Percentiles rank a stretch among this genome's conserved stretches.
phyloP scores from a whole-genome alignment of 1,140 invertebrate genomes.

The Papilio machaon region DNA sequence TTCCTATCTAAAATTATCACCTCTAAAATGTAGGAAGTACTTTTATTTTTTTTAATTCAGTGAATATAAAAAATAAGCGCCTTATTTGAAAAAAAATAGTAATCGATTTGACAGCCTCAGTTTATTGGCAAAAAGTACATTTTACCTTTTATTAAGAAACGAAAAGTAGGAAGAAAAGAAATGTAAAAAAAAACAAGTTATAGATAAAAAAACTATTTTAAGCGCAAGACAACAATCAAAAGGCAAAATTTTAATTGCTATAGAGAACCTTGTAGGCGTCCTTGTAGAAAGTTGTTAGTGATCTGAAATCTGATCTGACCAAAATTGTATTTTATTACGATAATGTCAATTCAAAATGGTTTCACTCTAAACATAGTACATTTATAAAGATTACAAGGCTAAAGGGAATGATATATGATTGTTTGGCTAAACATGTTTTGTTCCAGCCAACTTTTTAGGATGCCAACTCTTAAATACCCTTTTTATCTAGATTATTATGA shows the following conservation, averaged over 20 bases:
- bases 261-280: not conserved
- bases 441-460: not conserved
- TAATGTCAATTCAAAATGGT: not conserved
- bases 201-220: too few species aligned
- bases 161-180: too few species aligned
- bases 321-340: constrained; percentile 5
- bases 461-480: not conserved
- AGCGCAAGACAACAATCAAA: not conserved
- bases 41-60: too few species aligned
- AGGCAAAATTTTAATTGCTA: not conserved
- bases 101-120: too few species aligned
- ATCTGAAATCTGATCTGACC: not conserved
- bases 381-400: not conserved
- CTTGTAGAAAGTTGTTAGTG: constrained; percentile 5
- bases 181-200: too few species aligned
- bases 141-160: too few species aligned
- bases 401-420: not conserved
- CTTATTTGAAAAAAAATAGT: too few species aligned
- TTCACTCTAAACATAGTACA: not conserved
- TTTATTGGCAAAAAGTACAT: too few species aligned
- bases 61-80: too few species aligned
- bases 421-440: not conserved
- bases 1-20: too few species aligned
- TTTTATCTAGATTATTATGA: not conserved
- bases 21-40: too few species aligned